Percentiles rank a stretch among this genome's conserved stretches.
phyloP scores from a whole-genome alignment of 2,797 vertebrate genomes.

The Taeniopygia guttata region DNA sequence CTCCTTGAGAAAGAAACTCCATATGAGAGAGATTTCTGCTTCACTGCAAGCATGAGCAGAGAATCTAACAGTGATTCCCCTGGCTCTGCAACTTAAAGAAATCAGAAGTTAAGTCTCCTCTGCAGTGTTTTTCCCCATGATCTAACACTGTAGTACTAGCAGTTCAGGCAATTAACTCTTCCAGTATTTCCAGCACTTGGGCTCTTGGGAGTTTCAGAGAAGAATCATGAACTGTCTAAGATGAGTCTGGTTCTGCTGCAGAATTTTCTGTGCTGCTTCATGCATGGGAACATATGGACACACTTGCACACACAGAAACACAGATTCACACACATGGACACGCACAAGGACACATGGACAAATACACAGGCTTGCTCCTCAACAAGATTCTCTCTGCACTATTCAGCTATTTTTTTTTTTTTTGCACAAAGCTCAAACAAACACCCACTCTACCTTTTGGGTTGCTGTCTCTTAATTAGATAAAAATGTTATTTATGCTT shows the following conservation, averaged over 20 bases:
- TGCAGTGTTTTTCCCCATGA: not conserved
- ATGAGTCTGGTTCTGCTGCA: not conserved
- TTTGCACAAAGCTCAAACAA: not conserved
- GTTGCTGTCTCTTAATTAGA: not conserved
- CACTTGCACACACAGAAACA: rapidly evolving
- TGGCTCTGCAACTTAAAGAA: not conserved
- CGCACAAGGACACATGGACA: not conserved
- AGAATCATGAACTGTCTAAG: not conserved
- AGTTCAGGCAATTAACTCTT: not conserved
- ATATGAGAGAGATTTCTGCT: not conserved
- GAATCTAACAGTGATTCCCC: not conserved
- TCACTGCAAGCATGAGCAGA: not conserved
- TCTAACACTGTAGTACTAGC: not conserved
- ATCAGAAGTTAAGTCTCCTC: not conserved
- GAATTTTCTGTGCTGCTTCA: not conserved
- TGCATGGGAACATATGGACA: too few species aligned
- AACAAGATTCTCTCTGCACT: not conserved
- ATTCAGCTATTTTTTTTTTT: not conserved
- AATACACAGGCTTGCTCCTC: rapidly evolving
- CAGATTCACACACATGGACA: not conserved
- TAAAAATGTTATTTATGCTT: not conserved
- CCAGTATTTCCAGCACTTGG: not conserved
- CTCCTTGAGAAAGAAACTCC: not conserved
- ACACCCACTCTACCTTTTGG: not conserved
- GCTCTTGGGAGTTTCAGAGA: not conserved